Evolutionary conservation across 2,888 invertebrate genomes (phyloP).

Genomic region (Acanthosoma haemorrhoidale): DNA sequence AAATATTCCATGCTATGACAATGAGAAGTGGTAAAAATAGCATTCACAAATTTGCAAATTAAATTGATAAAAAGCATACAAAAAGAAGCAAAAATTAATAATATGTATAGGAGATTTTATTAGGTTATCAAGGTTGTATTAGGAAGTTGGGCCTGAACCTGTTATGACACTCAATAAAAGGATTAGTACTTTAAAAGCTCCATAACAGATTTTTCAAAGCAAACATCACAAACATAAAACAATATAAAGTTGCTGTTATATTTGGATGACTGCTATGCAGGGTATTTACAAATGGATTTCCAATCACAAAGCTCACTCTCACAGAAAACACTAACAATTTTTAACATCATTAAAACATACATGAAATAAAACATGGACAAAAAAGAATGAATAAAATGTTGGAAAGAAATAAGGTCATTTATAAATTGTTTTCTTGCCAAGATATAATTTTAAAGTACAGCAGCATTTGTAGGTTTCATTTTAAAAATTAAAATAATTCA

Average conservation of each 20-base stretch:
- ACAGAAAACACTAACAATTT: constrained; percentile 28
- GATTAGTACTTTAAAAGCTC: neutral
- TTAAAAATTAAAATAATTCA: no score
- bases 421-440: no score
- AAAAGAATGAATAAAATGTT: neutral
- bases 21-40: neutral
- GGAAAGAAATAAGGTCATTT: neutral
- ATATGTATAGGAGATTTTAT: neutral
- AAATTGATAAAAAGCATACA: neutral
- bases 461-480: no score
- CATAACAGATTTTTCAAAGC: constrained; percentile 16
- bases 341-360: neutral
- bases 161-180: neutral
- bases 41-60: constrained; percentile 5
- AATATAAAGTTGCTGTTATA: neutral
- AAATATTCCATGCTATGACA: neutral
- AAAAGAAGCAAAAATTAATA: neutral
- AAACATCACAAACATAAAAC: constrained; percentile 9
- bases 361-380: neutral
- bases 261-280: constrained; percentile 1
- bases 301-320: constrained; percentile 39
- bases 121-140: neutral
- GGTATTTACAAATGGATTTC: constrained; percentile 25
- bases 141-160: neutral
- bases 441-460: no score